Conservation (phyloP, 1,140 invertebrate species). For the Lepidostoma basale region DNA sequence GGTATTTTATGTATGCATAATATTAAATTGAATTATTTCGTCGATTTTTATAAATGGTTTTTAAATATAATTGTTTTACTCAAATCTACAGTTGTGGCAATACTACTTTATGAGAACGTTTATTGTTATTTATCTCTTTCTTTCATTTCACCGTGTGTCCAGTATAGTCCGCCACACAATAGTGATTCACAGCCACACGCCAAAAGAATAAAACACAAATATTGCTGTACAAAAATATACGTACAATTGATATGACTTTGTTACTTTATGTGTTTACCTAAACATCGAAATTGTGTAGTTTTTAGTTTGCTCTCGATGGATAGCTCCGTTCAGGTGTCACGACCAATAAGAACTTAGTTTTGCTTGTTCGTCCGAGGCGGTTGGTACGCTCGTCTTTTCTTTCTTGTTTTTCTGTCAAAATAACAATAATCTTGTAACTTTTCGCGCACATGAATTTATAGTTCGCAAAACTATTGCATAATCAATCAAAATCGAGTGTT, state of each 20-base stretch:
- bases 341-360: neutral
- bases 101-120: neutral
- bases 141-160: conserved; percentile 13
- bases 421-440: neutral
- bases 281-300: no score
- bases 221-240: no score
- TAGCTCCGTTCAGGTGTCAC: neutral
- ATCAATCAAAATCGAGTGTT: no score
- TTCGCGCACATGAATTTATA: no score
- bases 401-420: neutral
- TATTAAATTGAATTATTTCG: neutral
- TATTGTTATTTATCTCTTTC: conserved; percentile 5
- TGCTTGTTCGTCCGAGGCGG: neutral
- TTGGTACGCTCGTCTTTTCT: neutral
- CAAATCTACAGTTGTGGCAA: neutral
- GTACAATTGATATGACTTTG: no score
- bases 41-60: neutral
- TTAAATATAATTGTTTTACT: no score
- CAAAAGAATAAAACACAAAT: no score
- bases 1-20: neutral
- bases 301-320: no score
- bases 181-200: no score
- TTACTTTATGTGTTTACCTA: no score
- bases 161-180: no score
- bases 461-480: no score